phyloP scores from a whole-genome alignment of 2,113 vertebrate genomes.

The Promerops cafer region DNA sequence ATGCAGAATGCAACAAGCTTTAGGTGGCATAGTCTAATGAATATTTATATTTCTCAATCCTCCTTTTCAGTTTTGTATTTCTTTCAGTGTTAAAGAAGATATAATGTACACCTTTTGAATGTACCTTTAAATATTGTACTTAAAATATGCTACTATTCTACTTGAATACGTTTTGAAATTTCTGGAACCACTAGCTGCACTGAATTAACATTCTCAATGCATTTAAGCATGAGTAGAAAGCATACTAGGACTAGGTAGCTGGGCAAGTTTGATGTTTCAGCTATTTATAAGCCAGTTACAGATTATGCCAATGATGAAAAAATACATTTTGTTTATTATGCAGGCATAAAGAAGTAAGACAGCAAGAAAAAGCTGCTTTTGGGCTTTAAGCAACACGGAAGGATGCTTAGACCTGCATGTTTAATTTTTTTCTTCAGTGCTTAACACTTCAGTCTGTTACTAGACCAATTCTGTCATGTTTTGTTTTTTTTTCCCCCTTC shows the following conservation, averaged over 20 bases:
- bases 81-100: background rate
- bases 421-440: fast-evolving
- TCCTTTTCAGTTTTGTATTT: background rate
- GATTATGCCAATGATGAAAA: background rate
- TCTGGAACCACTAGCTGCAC: background rate
- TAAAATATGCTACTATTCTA: background rate
- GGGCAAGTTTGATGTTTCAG: background rate
- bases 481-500: background rate
- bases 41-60: background rate
- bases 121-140: background rate
- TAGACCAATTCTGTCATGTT: background rate
- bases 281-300: background rate
- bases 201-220: background rate
- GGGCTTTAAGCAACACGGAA: background rate
- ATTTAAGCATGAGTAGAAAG: background rate
- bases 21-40: background rate
- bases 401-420: background rate
- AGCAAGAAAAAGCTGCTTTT: background rate
- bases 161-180: background rate
- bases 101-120: background rate
- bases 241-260: fast-evolving
- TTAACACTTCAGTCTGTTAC: background rate
- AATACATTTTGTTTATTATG: background rate
- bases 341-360: background rate
- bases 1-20: background rate